These are phyloP conservation scores for Drosophila ezoana DNA, from an alignment of 2,888 invertebrate species.

Conservation along the genomic window DNA sequence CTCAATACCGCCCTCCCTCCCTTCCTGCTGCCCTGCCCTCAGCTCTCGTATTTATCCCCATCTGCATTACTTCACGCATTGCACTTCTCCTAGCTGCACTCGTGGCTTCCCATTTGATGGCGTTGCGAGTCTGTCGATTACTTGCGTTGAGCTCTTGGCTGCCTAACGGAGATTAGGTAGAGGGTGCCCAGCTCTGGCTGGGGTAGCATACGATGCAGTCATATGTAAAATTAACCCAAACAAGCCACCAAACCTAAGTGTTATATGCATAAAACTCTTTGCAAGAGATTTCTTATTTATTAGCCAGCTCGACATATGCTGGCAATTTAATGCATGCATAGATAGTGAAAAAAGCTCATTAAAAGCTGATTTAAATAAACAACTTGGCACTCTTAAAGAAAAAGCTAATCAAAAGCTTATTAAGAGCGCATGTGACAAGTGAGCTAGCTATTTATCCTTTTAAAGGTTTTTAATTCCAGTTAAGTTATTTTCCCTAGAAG, in stretches of 20 bases:
- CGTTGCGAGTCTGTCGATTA: conserved; percentile 45
- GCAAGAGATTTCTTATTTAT: conserved; percentile 6
- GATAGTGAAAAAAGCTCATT: no score
- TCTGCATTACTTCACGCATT: conserved; percentile 40
- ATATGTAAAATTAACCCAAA: conserved; percentile 59
- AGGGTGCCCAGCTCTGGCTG: neutral
- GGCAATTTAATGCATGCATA: neutral
- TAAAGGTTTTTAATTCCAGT: no score
- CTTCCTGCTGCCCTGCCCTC: no score
- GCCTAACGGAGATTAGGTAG: conserved; percentile 18
- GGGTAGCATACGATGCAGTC: conserved; percentile 13
- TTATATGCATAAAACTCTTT: neutral
- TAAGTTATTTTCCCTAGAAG: no score
- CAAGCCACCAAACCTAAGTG: conserved; percentile 4
- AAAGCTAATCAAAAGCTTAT: neutral
- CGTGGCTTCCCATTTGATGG: conserved; percentile 10
- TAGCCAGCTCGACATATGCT: neutral
- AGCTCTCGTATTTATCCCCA: neutral
- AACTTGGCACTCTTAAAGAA: no score
- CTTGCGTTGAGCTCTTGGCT: conserved; percentile 46
- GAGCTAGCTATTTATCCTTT: no score
- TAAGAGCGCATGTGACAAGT: neutral
- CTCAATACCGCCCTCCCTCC: neutral
- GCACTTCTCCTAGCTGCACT: conserved; percentile 25
- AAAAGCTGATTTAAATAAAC: no score